Evolutionary conservation across 2,113 vertebrate species (phyloP).

Genomic region (Sinocyclocheilus anophthalmus): DNA sequence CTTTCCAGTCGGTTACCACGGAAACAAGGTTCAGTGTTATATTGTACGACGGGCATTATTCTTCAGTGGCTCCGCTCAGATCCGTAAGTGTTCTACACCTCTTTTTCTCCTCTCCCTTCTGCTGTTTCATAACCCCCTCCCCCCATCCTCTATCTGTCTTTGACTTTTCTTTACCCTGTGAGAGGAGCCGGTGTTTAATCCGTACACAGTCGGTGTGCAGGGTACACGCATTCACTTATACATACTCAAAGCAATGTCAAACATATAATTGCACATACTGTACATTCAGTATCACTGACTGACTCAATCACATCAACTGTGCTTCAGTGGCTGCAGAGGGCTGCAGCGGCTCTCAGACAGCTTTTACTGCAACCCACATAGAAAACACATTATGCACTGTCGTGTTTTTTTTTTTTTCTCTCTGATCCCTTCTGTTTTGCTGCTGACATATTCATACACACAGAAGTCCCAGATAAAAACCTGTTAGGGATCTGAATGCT

Average conservation of each 20-base stretch:
- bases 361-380: slow-evolving; percentile 16
- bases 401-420: background rate
- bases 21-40: slow-evolving; percentile 94
- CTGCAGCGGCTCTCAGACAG: background rate
- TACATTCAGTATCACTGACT: slow-evolving; percentile 9
- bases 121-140: background rate
- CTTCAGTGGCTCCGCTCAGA: slow-evolving; percentile 98
- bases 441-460: slow-evolving; percentile 3
- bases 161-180: background rate
- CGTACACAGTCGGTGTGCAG: background rate
- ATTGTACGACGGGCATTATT: slow-evolving; percentile 97
- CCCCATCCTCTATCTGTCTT: background rate
- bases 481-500: background rate
- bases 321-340: slow-evolving; percentile 45
- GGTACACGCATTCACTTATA: background rate
- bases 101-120: background rate
- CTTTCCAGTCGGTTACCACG: slow-evolving; percentile 88
- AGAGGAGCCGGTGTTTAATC: background rate
- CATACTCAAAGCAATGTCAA: slow-evolving; percentile 23
- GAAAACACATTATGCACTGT: background rate
- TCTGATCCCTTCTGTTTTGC: slow-evolving; percentile 11
- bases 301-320: slow-evolving; percentile 47
- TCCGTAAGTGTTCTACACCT: slow-evolving; percentile 79
- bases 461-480: background rate
- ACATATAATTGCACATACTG: background rate